phyloP scores from a whole-genome alignment of 2,113 vertebrate genomes.

The Gymnarchus niloticus region DNA sequence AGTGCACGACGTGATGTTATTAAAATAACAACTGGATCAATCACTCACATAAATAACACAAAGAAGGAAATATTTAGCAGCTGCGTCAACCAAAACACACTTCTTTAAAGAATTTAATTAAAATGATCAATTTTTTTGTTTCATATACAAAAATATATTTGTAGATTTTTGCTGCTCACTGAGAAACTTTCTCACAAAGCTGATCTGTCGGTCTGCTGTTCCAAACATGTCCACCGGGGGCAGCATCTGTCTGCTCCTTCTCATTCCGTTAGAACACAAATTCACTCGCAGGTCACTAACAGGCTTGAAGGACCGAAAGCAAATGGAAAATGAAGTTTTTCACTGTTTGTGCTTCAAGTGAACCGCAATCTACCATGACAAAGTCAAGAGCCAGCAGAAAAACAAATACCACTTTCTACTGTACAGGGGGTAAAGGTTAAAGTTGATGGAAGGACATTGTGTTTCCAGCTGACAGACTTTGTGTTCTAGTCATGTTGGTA shows the following conservation, averaged over 20 bases:
- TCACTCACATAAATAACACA: slow-evolving; percentile 64
- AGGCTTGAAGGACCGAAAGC: not conserved
- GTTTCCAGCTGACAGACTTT: not conserved
- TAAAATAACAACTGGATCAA: slow-evolving; percentile 75
- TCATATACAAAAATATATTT: not conserved
- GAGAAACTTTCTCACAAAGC: slow-evolving; percentile 39
- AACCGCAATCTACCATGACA: not conserved
- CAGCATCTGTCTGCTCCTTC: not conserved
- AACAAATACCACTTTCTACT: not conserved
- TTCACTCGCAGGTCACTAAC: not conserved
- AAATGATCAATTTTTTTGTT: slow-evolving; percentile 34
- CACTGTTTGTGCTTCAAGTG: not conserved
- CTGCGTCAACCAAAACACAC: slow-evolving; percentile 49
- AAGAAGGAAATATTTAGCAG: slow-evolving; percentile 55
- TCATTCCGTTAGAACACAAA: not conserved
- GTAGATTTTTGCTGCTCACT: slow-evolving; percentile 33
- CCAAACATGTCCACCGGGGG: slow-evolving; percentile 23
- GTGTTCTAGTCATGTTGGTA: not conserved
- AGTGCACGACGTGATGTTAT: slow-evolving; percentile 67
- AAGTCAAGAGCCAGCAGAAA: not conserved
- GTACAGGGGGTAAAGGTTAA: not conserved
- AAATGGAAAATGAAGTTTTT: not conserved
- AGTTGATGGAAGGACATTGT: not conserved
- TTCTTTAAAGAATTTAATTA: slow-evolving; percentile 35
- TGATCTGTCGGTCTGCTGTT: slow-evolving; percentile 11